Percentiles rank a stretch among this genome's conserved stretches.
Evolutionary conservation across 2,797 vertebrate genomes (phyloP).

Genomic region (Phyllotis vaccarum): DNA sequence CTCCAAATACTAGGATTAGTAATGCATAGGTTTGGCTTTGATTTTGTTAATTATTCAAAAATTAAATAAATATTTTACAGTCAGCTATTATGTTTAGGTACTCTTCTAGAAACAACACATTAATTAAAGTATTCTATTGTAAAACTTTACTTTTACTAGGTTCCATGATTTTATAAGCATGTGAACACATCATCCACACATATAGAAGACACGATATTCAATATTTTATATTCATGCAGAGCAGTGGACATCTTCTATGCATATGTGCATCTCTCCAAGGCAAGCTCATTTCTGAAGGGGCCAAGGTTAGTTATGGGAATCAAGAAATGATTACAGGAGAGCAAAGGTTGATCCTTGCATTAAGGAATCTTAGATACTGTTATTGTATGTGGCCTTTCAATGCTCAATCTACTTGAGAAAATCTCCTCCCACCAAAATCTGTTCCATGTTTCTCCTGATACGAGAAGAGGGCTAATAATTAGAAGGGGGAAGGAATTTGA

Average conservation of each 20-base stretch:
- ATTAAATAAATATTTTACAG: constrained; percentile 8
- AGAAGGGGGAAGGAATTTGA: background rate
- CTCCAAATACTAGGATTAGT: background rate
- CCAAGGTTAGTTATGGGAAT: background rate
- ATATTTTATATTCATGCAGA: background rate
- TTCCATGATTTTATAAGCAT: background rate
- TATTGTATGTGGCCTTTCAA: background rate
- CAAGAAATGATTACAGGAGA: background rate
- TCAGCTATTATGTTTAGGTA: background rate
- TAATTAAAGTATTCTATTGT: background rate
- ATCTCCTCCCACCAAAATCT: background rate
- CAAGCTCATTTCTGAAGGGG: background rate
- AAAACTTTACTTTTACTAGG: background rate
- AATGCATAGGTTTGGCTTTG: background rate
- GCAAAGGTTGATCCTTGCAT: background rate
- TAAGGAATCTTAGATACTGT: background rate
- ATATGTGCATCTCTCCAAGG: background rate
- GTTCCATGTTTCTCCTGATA: background rate
- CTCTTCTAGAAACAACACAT: background rate
- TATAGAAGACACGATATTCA: background rate
- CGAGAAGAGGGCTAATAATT: background rate
- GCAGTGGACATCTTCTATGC: background rate
- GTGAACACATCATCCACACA: background rate
- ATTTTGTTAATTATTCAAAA: background rate
- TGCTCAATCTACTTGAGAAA: background rate